Conservation (phyloP, 2,113 vertebrate species). For the Calcarius ornatus region DNA sequence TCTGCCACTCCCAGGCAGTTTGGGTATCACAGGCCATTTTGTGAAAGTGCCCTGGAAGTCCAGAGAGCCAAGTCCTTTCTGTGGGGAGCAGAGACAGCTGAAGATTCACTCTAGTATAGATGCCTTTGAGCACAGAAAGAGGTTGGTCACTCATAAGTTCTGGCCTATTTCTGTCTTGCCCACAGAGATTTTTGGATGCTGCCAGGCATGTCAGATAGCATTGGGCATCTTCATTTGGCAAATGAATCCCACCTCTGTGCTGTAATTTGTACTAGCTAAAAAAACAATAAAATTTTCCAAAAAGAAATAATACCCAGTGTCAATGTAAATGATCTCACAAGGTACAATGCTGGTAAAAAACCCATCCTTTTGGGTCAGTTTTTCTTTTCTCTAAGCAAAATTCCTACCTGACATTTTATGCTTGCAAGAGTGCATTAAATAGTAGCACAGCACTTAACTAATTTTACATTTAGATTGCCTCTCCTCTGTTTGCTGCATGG, state of each 20-base stretch:
- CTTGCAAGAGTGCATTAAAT: not conserved
- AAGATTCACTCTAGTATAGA: not conserved
- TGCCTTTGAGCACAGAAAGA: not conserved
- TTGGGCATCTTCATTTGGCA: not conserved
- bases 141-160: not conserved
- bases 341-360: not conserved
- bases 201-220: not conserved
- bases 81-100: not conserved
- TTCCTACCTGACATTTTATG: not conserved
- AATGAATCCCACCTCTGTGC: not conserved
- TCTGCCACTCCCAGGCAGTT: not conserved
- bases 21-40: not conserved
- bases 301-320: not conserved
- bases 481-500: not conserved
- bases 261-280: not conserved
- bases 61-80: not conserved
- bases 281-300: not conserved
- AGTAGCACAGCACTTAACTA: not conserved
- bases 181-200: not conserved
- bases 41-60: not conserved
- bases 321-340: not conserved
- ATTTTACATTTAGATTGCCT: constrained; percentile 29
- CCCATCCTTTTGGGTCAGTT: not conserved
- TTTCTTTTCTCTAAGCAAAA: not conserved
- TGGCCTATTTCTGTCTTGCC: not conserved